Evolutionary conservation across 92 coral and sea anemone genomes (phyloP).

Genomic region (Porites divaricata): DNA sequence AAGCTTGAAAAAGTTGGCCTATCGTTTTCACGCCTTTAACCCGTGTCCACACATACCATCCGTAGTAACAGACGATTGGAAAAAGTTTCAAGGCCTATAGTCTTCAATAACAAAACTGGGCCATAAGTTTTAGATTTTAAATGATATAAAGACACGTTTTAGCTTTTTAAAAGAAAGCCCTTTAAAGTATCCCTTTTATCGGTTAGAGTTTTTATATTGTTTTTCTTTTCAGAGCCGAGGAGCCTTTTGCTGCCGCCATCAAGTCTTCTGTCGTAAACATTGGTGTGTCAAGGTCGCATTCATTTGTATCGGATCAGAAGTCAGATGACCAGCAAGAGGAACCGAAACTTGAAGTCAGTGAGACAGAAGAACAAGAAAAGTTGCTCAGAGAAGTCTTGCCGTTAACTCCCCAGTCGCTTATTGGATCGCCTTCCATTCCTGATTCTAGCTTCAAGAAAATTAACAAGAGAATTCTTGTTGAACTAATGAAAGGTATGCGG

Average conservation of each 20-base stretch:
- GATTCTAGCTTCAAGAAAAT: constrained; percentile 76
- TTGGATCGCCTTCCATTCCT: constrained; percentile 45
- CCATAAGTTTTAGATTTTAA: too few species aligned
- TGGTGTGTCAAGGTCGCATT: constrained; percentile 79
- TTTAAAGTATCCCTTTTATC: too few species aligned
- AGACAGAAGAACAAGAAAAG: constrained; percentile 10
- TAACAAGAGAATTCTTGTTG: constrained; percentile 81
- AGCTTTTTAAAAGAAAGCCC: too few species aligned
- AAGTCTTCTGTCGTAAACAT: constrained; percentile 73
- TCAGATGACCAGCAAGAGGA: not conserved
- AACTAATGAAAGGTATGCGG: constrained; percentile 89
- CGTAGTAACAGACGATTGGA: too few species aligned
- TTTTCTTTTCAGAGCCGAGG: constrained; percentile 80
- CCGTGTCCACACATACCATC: too few species aligned
- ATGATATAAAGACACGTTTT: too few species aligned
- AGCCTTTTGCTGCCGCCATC: constrained; percentile 75
- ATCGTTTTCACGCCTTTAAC: too few species aligned
- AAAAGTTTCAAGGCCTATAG: too few species aligned
- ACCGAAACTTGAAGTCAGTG: constrained; percentile 6
- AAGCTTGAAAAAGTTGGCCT: too few species aligned
- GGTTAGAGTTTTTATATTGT: not conserved
- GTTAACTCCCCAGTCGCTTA: not conserved
- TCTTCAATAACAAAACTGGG: too few species aligned
- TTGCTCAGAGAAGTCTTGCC: constrained; percentile 15
- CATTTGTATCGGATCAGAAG: constrained; percentile 69